Conservation (phyloP, 2,797 vertebrate species). For the Scolopax bukidnonensis region DNA sequence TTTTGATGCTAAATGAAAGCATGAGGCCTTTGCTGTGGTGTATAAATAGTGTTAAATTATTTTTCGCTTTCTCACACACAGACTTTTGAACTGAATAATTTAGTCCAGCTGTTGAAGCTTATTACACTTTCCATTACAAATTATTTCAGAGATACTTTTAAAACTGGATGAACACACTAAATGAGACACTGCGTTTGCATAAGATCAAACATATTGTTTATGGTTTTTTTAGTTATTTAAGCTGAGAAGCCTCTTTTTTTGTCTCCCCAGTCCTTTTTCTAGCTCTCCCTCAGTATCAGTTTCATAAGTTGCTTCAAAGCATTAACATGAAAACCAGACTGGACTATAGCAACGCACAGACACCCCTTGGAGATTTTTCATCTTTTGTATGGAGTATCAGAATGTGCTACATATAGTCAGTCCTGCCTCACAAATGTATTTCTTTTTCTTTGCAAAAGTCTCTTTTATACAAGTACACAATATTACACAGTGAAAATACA, state of each 20-base stretch:
- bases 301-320: slow-evolving; percentile 10
- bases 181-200: not conserved
- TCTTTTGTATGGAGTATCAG: not conserved
- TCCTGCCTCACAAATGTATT: not conserved
- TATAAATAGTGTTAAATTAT: not conserved
- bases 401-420: not conserved
- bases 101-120: not conserved
- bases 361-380: not conserved
- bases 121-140: slow-evolving; percentile 4
- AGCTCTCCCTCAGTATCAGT: not conserved
- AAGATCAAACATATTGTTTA: not conserved
- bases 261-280: not conserved
- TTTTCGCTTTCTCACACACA: not conserved
- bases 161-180: not conserved
- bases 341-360: not conserved
- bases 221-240: not conserved
- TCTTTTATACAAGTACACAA: not conserved
- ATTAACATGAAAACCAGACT: slow-evolving; percentile 10
- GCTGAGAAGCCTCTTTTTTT: not conserved
- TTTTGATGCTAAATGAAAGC: not conserved
- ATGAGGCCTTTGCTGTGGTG: not conserved
- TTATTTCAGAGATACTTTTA: not conserved
- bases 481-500: not conserved
- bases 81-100: slow-evolving; percentile 31
- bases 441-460: not conserved